A percentile compares a stretch with the other conserved stretches of the same genome.
phyloP scores from a whole-genome alignment of 2,888 invertebrate genomes.

The Cheilosia vulpina region DNA sequence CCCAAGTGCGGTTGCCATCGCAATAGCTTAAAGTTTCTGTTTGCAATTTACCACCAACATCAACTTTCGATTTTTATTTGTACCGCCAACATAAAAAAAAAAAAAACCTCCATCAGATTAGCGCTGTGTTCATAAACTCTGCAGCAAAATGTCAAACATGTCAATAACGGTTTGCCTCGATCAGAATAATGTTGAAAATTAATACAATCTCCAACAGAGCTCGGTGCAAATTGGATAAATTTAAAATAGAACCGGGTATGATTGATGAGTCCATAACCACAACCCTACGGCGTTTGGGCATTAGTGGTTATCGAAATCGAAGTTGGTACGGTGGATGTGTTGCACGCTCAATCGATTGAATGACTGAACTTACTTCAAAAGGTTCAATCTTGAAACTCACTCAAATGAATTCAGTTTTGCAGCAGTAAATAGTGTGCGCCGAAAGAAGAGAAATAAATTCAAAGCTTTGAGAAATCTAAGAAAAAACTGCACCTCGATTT shows the following conservation, averaged over 20 bases:
- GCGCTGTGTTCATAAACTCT: background rate
- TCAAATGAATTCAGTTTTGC: background rate
- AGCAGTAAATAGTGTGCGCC: background rate
- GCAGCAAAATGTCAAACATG: constrained; percentile 4
- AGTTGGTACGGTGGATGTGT: background rate
- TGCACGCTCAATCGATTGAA: constrained; percentile 14
- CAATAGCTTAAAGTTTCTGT: background rate
- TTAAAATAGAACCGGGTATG: background rate
- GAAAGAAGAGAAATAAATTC: background rate
- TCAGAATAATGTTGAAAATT: background rate
- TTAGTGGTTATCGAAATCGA: constrained; percentile 1
- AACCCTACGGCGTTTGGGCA: background rate
- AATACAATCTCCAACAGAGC: too few relatives aligned
- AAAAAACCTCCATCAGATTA: constrained; percentile 6
- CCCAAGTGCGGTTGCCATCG: background rate
- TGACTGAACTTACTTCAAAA: background rate
- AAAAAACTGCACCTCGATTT: background rate
- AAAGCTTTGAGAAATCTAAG: background rate
- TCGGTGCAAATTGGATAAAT: background rate
- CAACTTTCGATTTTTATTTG: background rate
- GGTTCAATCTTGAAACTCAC: background rate
- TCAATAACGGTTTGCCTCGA: constrained; percentile 4
- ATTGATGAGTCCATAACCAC: constrained; percentile 1
- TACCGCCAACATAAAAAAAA: background rate
- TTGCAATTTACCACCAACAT: background rate